A percentile compares a stretch with the other conserved stretches of the same genome.
Conservation (phyloP, 2,797 vertebrate species). For the Pantherophis alleghaniensis region DNA sequence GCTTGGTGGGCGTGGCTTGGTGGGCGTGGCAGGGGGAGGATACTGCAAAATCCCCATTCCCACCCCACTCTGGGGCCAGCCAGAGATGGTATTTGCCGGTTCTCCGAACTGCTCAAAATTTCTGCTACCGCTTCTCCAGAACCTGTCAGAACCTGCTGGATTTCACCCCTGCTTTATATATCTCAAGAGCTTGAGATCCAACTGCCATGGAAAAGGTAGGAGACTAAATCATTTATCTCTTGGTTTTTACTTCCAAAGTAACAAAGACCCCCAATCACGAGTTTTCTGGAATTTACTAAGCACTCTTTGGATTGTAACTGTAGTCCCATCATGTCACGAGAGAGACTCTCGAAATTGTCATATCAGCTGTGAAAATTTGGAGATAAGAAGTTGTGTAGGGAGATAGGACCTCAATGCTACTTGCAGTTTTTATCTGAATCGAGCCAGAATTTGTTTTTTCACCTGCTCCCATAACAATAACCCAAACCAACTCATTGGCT, state of each 20-base stretch:
- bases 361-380: conserved; percentile 70
- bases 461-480: conserved; percentile 55
- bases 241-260: not conserved
- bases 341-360: conserved; percentile 60
- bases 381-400: conserved; percentile 23
- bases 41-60: too few relatives aligned
- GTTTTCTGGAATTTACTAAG: not conserved
- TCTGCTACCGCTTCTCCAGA: too few relatives aligned
- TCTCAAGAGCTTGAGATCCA: not conserved
- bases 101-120: too few relatives aligned
- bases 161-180: not conserved
- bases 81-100: too few relatives aligned
- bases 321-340: conserved; percentile 59
- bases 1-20: too few relatives aligned
- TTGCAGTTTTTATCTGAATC: conserved; percentile 48
- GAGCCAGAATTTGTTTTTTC: conserved; percentile 70
- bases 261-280: too few relatives aligned
- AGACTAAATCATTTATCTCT: not conserved
- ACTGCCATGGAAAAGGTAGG: not conserved
- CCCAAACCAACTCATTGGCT: conserved; percentile 65
- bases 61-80: too few relatives aligned
- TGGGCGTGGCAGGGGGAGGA: too few relatives aligned
- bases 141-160: too few relatives aligned
- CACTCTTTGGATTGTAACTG: not conserved
- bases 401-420: conserved; percentile 15